Evolutionary conservation across 1,140 invertebrate genomes (phyloP), one percentile per base, ranked within the genome.

Genomic region (Temnothorax nylanderi): DNA sequence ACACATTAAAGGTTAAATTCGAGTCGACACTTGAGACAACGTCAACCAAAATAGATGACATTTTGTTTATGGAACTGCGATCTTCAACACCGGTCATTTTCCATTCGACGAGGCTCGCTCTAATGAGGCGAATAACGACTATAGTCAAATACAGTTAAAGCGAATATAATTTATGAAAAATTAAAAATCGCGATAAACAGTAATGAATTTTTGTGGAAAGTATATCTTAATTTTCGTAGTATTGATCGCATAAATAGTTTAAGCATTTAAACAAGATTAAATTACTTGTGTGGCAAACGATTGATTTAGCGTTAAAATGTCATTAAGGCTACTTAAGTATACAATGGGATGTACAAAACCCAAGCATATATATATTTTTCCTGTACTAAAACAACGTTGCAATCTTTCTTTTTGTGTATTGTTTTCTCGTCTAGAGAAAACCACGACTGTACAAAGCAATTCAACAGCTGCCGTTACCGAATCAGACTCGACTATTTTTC

Each of bases 11-110:
- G 13, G 51, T 75, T 75, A 75, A 75, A 26, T 41, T 11, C 44
- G 44, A 47, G 56, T 58, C 34, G 34, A 75, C 51, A 75, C 0
- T 37, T 7, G 34, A 16, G 26, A 51, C 8, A 56, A 75, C 5
- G 8, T 41, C n/a, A n/a, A 58, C 34, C 10, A 32, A 75, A 75
- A 75, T 58, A 75, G 51, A 56, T 75, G 11, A 75, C 72, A 75
- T 58, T 75, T 75, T 75, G 51, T 58, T 41, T 58, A 37, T n/a
- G 8, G n/a, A 56, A 21, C 18, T 16, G 51, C 18, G 32, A 58
- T 76, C 54, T 75, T 75, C 58, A 76, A 76, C 51, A 76, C 8
- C 34, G 7, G 11, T 5, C 21, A 60, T 8, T 26, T 41, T 34
- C 16, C 54, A 34, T 13, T 75, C 4, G 1, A 26, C n/a, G 32